Evolutionary conservation across 2,113 vertebrate species (phyloP).

Genomic region (Pelusios castaneus): DNA sequence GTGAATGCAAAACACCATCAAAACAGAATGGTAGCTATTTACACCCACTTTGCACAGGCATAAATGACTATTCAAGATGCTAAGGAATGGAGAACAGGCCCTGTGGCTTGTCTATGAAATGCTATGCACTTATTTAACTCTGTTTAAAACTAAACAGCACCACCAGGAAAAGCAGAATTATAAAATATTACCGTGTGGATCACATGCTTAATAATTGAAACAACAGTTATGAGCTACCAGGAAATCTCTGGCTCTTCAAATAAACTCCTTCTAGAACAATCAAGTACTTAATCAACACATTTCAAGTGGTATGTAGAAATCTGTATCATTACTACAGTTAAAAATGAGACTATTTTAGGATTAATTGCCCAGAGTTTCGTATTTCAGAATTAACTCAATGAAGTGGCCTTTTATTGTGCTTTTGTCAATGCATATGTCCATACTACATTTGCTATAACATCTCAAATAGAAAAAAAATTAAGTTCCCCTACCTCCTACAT

Average conservation of each 20-base stretch:
- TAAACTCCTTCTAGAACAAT: background rate
- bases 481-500: conserved; percentile 91
- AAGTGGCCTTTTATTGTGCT: background rate
- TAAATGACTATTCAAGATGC: background rate
- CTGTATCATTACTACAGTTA: background rate
- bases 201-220: background rate
- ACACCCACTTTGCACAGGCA: background rate
- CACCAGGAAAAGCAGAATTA: background rate
- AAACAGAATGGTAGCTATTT: background rate
- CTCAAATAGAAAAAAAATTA: conserved; percentile 2
- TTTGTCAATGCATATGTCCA: background rate
- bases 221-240: background rate
- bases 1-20: background rate
- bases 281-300: background rate
- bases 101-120: background rate
- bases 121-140: background rate
- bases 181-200: background rate
- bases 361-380: background rate
- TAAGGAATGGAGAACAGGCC: background rate
- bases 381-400: background rate
- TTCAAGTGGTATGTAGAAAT: background rate
- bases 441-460: background rate
- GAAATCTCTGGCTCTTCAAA: background rate
- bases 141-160: background rate
- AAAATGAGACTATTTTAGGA: background rate